Evolutionary conservation across 2,113 vertebrate genomes (phyloP).

Genomic region (Bolborhynchus lineola): DNA sequence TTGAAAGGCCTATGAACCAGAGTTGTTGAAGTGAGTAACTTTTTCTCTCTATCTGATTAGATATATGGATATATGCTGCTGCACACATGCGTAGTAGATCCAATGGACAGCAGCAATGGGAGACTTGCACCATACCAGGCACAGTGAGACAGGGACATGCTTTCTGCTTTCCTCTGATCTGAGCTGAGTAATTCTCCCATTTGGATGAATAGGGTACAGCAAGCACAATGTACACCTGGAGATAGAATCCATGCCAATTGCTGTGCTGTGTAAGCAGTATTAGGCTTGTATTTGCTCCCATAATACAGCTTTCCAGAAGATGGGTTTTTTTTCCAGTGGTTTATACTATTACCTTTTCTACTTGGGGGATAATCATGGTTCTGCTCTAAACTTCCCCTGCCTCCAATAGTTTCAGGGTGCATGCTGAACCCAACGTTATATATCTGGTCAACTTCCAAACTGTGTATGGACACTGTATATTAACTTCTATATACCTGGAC

Average conservation of each 20-base stretch:
- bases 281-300: background rate
- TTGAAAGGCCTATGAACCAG: background rate
- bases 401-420: background rate
- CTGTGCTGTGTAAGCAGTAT: background rate
- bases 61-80: background rate
- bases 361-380: background rate
- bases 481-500: background rate
- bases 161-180: background rate
- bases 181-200: background rate
- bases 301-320: background rate
- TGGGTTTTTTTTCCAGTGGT: background rate
- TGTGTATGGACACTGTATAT: background rate
- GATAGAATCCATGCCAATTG: background rate
- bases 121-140: fast-evolving
- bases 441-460: background rate
- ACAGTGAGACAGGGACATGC: background rate
- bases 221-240: background rate
- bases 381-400: background rate
- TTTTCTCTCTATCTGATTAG: background rate
- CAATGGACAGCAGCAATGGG: background rate
- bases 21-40: background rate
- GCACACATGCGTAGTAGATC: fast-evolving
- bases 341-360: background rate
- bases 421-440: background rate
- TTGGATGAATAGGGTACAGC: background rate